Evolutionary conservation across 1,140 invertebrate species (phyloP), one percentile per base, ranked within the genome.

Genomic region (Homalodisca vitripennis): DNA sequence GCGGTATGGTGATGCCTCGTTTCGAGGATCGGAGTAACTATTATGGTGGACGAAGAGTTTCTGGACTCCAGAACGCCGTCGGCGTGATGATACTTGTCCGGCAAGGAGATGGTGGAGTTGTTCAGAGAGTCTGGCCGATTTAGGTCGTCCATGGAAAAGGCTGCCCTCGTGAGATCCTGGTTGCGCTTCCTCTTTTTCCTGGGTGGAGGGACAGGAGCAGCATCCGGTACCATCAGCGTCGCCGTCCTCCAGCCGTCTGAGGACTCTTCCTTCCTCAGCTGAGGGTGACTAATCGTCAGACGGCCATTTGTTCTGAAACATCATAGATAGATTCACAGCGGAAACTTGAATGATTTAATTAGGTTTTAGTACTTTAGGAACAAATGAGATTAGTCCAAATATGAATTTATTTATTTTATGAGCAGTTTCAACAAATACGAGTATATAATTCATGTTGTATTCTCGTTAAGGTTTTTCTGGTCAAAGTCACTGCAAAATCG

Each of bases 11-110:
- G 17, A 26, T 26, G 29, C 3, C 31, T 14, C 14, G 29, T 26
- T 27, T 66, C 63, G n/a, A 66, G 41, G 24, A 66, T 27, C 1
- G 63, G 63, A 17, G 32, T 66, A 13, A 66, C 63, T 17, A 66
- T 22, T 13, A 66, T 24, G 14, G 63, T 66, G 20, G 63, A 22
- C 22, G 20, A 26, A 10, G 32, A 47, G 29, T 14, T 34, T n/a
- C 34, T 31, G 27, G 62, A 32, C n/a, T 26, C 17, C 3, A 14
- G 14, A n/a, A n/a, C n/a, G n/a, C n/a, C n/a, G n/a, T n/a, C n/a
- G n/a, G n/a, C n/a, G n/a, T n/a, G n/a, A n/a, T n/a, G n/a, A n/a
- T n/a, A n/a, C 32, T 34, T 30, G 41, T 66, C 63, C 1, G 41
- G 34, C 17, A 66, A 34, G 10, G 63, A 66, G 41, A 66, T 47